A percentile compares a stretch with the other conserved stretches of the same genome.
Evolutionary conservation across 2,888 invertebrate species (phyloP).

Genomic region (Diaprepes abbreviatus): DNA sequence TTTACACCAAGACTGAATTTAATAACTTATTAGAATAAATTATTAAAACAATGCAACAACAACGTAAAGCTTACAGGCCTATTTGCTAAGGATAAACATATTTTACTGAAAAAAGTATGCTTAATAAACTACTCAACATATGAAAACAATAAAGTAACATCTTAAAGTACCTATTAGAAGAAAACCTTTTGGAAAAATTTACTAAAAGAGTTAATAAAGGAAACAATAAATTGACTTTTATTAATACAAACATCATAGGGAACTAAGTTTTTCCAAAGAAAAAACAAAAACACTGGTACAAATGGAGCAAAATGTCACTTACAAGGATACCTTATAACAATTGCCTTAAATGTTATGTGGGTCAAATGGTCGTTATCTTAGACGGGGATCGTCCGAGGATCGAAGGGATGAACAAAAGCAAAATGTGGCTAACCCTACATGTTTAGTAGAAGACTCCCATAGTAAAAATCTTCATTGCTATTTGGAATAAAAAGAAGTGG

Average conservation of each 20-base stretch:
- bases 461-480: too few species aligned
- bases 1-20: too few species aligned
- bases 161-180: background rate
- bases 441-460: background rate
- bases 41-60: too few species aligned
- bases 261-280: background rate
- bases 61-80: too few species aligned
- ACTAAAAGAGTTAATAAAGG: background rate
- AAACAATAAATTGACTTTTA: too few species aligned
- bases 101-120: too few species aligned
- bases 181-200: background rate
- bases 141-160: too few species aligned
- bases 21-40: too few species aligned
- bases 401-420: background rate
- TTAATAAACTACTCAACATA: too few species aligned
- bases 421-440: background rate
- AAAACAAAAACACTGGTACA: background rate
- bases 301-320: background rate
- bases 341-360: background rate
- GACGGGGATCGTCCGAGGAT: background rate
- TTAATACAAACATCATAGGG: too few species aligned
- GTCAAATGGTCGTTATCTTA: background rate
- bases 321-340: background rate
- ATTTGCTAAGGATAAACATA: too few species aligned
- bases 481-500: too few species aligned